Base-by-base conservation (phyloP, 1,140 invertebrate genomes). In the Cyclina sinensis region DNA sequence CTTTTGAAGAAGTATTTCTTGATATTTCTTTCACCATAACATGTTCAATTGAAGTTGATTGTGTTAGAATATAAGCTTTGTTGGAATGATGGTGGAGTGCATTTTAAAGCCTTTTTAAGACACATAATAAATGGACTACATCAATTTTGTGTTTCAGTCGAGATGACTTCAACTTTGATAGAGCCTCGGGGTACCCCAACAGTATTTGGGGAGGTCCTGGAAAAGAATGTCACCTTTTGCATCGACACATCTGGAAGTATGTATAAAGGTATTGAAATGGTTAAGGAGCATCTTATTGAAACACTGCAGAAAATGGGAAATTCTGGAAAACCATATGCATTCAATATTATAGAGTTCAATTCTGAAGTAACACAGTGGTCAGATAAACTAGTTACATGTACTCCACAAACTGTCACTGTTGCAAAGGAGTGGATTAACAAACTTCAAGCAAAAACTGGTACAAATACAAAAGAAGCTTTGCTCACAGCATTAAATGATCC, bases 201-300 rank as follows among this genome's bases (percentile, higher is more conserved):
- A 43, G 92, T 95, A 35, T 95, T 95, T 92, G 94, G 94, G 21
- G 90, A 92, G 37, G 89, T 95, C 0, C 65, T 92, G 1, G 95
- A 95, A 82, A 92, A 91, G 37, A 94, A 94, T 93, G 95, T 95
- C 2, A 94, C 93, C 24, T 96, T 95, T 88, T 95, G 93, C 83
- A 90, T 96, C 24, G 95, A 96, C 65, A 95, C 95, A 46, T 95
- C 95, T 51, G 95, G 95, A 11, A 95, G 94, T 68, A 96, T 96
- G 95, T 95, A 94, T 84, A 93, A 90, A 39, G 80, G 89, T 32
- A 78, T 96, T 21, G 92, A 93, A 79, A 92, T 94, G 65, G 94
- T 96, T 0, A 95, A 95, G 85, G 93, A 95, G 88, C 95, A 96
- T 85, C 88, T 96, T 32, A 91, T 93, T 24, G 94, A 95, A 90